Evolutionary conservation across 37 sponge, comb jelly and placozoan species (phyloP).

Genomic region (Tethya wilhelma): DNA sequence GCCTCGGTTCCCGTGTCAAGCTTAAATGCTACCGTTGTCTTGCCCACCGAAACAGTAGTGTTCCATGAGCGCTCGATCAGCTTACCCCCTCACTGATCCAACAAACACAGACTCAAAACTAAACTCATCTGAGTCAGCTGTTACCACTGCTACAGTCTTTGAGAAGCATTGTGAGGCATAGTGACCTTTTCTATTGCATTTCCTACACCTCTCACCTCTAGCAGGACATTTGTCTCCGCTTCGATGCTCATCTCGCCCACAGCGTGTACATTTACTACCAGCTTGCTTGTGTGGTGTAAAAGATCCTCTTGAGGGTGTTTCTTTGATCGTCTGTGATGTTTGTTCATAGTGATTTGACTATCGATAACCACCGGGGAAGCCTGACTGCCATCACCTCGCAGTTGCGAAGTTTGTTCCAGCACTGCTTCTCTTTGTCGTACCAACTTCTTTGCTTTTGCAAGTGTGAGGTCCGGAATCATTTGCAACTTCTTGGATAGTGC

Average conservation of each 20-base stretch:
- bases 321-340: neutral
- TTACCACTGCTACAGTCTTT: neutral
- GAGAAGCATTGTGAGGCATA: slow-evolving; percentile 8
- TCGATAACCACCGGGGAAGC: neutral
- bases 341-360: neutral
- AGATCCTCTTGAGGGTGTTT: too few species aligned
- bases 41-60: neutral
- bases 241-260: too few species aligned
- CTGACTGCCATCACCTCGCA: neutral
- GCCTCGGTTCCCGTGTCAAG: slow-evolving; percentile 19
- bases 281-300: too few species aligned
- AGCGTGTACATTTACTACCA: neutral
- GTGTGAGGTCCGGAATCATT: neutral
- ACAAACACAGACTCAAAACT: slow-evolving; percentile 8
- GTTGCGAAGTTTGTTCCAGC: neutral
- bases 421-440: neutral
- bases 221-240: too few species aligned
- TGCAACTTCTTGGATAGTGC: neutral
- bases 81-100: neutral
- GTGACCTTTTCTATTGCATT: too few species aligned
- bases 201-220: too few species aligned
- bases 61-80: neutral
- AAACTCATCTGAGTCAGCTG: too few species aligned
- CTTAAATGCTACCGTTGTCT: neutral
- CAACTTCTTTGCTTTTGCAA: neutral